A percentile compares a stretch with the other conserved stretches of the same genome.
Conservation (phyloP, 2,888 invertebrate genomes). For the Torymus tubicola region DNA sequence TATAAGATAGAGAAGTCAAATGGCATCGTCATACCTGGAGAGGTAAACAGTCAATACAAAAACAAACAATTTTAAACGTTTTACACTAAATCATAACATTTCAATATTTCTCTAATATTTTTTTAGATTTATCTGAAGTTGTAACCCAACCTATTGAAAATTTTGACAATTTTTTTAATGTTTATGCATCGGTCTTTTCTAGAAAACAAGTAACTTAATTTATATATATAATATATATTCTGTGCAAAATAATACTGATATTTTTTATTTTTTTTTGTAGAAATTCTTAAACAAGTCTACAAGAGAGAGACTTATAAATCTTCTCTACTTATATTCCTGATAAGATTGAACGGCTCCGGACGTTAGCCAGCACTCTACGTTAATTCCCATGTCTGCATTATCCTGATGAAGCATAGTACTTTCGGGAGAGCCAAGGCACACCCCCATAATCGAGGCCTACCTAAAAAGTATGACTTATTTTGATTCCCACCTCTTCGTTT, state of each 20-base stretch:
- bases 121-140: constrained; percentile 77
- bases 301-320: constrained; percentile 78
- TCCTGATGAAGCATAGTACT: no score
- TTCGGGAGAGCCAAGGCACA: no score
- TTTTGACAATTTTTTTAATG: constrained; percentile 76
- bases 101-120: not conserved
- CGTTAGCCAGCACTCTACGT: no score
- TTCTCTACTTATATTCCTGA: no score
- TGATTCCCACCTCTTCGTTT: no score
- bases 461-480: no score
- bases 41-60: constrained; percentile 77
- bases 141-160: constrained; percentile 64
- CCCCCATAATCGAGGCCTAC: no score
- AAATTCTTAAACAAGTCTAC: constrained; percentile 79
- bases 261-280: constrained; percentile 61
- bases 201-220: constrained; percentile 74
- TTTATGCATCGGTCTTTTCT: constrained; percentile 81
- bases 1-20: no score
- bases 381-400: no score
- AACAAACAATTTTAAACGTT: no score
- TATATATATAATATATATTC: not conserved
- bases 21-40: constrained; percentile 85
- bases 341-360: no score
- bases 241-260: not conserved
- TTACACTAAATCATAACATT: no score